Evolutionary conservation across 1,140 invertebrate genomes (phyloP).

Genomic region (Agrypnia vestita): DNA sequence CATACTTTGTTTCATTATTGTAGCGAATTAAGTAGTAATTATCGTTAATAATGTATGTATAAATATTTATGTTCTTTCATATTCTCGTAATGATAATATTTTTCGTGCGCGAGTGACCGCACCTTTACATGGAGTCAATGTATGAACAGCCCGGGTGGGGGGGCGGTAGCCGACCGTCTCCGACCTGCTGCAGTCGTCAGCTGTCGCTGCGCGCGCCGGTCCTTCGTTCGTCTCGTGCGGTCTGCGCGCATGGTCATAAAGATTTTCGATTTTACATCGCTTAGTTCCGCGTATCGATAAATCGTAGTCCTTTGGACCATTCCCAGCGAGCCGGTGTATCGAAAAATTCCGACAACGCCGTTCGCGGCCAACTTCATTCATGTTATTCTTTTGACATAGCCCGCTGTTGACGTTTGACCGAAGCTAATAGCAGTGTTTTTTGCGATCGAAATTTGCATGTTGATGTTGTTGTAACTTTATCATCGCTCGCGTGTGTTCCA

Average conservation of each 20-base stretch:
- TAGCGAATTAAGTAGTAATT: neutral
- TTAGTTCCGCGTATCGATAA: slow-evolving; percentile 7
- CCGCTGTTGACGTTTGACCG: slow-evolving; percentile 17
- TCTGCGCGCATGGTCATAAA: slow-evolving; percentile 21
- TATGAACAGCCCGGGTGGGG: neutral
- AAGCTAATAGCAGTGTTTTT: slow-evolving; percentile 11
- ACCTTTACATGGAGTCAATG: slow-evolving; percentile 39
- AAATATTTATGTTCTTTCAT: neutral
- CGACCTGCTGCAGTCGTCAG: slow-evolving; percentile 49
- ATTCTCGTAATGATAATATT: neutral
- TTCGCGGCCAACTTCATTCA: slow-evolving; percentile 28
- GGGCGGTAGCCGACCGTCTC: slow-evolving; percentile 43
- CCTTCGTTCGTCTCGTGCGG: neutral
- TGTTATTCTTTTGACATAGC: slow-evolving; percentile 20
- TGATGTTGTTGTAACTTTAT: neutral
- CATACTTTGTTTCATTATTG: no score
- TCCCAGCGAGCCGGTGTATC: neutral
- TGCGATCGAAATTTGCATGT: slow-evolving; percentile 7
- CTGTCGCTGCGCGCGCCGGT: slow-evolving; percentile 52
- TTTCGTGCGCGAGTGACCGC: slow-evolving; percentile 7
- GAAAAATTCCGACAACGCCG: neutral
- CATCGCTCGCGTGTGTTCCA: neutral
- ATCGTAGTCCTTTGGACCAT: neutral
- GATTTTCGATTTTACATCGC: slow-evolving; percentile 19
- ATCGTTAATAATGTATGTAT: neutral